Base-by-base conservation (phyloP, 2,888 invertebrate species). In the Mesorhabditis sp. region DNA sequence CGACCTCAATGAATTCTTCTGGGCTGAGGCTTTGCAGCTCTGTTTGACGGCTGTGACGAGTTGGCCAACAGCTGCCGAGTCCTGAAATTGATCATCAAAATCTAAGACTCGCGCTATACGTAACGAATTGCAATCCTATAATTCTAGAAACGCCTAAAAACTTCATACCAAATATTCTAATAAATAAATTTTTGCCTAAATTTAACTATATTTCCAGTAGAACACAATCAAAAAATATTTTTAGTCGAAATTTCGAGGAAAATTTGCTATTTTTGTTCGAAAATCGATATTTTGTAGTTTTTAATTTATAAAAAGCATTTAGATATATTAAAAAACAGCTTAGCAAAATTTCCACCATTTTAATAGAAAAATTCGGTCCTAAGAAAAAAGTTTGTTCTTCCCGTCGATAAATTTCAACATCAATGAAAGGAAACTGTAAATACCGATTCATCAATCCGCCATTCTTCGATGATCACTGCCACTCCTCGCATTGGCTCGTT, bases 401-500 rank as follows among this genome's bases (percentile, higher is more conserved):
- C n/a, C n/a, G n/a, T n/a, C n/a, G n/a, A n/a, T n/a, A n/a, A n/a
- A 28, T 28, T 28, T 28, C 1, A 28, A 28, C 28, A 28, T 28
- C 28, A 28, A 28, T 28, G 28, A 28, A 28, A 28, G 28, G 28
- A 28, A 28, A 28, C 28, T 28, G 28, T 28, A 28, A 28, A 28
- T 13, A 72, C 74, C 42, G 74, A 66, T 45, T 74, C 80, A 66
- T 78, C 78, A 10, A 80, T 69, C 13, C 88, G 89, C 92, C 94
- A 96, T 78, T 92, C 91, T 81, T 93, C 92, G 2, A 97, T 90
- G 68, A 92, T 89, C 87, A 96, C 95, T 28, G 92, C 93, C 1
- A 96, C 94, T 2, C 96, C 96, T 88, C 92, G 92, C 91, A 98
- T 91, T 3, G 95, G 95, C 86, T 98, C 98, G 82, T 95, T 95